A percentile compares a stretch with the other conserved stretches of the same genome.
Evolutionary conservation across 2,888 invertebrate species (phyloP).

Genomic region (Frankliniella fusca): DNA sequence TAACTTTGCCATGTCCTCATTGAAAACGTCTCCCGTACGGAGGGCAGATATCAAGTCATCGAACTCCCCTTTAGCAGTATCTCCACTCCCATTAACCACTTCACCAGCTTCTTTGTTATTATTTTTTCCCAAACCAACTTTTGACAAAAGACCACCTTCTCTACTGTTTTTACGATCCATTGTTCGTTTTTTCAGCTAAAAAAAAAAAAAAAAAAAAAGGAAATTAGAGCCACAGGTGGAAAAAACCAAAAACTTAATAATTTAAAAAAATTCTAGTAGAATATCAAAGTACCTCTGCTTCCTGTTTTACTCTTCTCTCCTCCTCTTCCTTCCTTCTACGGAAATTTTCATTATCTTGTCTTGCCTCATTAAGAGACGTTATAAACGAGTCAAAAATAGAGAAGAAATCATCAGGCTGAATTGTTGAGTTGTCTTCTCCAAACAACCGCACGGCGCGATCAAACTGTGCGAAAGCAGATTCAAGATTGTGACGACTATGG

Average conservation of each 20-base stretch:
- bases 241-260: conserved; percentile 27
- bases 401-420: conserved; percentile 91
- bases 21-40: conserved; percentile 90
- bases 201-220: conserved; percentile 32
- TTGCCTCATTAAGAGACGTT: conserved; percentile 73
- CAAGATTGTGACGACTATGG: too few species aligned
- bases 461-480: conserved; percentile 54
- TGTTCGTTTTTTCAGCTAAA: conserved; percentile 73
- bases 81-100: conserved; percentile 65
- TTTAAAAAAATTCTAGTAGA: background rate
- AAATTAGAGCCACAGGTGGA: conserved; percentile 2
- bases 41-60: conserved; percentile 93
- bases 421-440: conserved; percentile 78
- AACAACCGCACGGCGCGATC: conserved; percentile 84
- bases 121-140: conserved; percentile 59
- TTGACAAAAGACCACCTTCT: conserved; percentile 54
- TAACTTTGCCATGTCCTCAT: conserved; percentile 92
- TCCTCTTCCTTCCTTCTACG: conserved; percentile 81
- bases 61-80: conserved; percentile 63
- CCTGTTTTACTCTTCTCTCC: conserved; percentile 79
- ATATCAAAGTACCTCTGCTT: conserved; percentile 63
- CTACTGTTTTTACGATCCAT: conserved; percentile 78
- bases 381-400: conserved; percentile 88
- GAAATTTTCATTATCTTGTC: conserved; percentile 83
- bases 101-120: conserved; percentile 80